Evolutionary conservation across 1,140 invertebrate species (phyloP), one percentile per base, ranked within the genome.

Genomic region (Leptoteleia sp.): DNA sequence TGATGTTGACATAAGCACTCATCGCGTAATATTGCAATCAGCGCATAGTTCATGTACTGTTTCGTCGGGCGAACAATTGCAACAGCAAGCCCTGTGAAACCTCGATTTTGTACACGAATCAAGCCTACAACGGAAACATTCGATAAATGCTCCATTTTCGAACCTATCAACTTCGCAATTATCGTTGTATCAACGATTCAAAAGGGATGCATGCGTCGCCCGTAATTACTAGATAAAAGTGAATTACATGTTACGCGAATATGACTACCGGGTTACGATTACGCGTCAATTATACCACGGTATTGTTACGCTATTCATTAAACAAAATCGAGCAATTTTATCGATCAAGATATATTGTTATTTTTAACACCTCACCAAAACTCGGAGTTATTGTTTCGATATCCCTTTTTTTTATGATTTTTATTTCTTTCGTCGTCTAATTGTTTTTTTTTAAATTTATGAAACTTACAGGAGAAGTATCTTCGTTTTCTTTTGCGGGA

Each of bases 161-260:
- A 68, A 42, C 73, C 73, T 70, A 77, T 77, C 73, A 65, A 73
- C 76, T 73, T 67, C 19, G 62, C 45, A 79, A 79, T 79, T 79
- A 79, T 73, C 76, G 54, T 68, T 68, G 17, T 68, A 68, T 62
- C 65, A 59, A 65, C 65, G 47, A 70, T 64, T 27, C 73, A 37
- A 64, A 76, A 52, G 62, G 48, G 62, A 62, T 57, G 61, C 52
- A 61, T n/a, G 38, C 67, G 67, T 61, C 15, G 42, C 17, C 11
- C 55, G 68, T 59, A 62, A 79, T 79, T 64, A 68, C 76, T 61
- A 68, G 68, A 68, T 79, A 79, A 79, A 79, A 79, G 54, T 79
- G 55, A 73, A 79, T 79, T 73, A 79, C 55, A 67, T 27, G 54
- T 72, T 37, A 54, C 35, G 48, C 55, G 47, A 33, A 65, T 47